phyloP scores from a whole-genome alignment of 2,888 invertebrate genomes.

The Tachystola acroxantha region DNA sequence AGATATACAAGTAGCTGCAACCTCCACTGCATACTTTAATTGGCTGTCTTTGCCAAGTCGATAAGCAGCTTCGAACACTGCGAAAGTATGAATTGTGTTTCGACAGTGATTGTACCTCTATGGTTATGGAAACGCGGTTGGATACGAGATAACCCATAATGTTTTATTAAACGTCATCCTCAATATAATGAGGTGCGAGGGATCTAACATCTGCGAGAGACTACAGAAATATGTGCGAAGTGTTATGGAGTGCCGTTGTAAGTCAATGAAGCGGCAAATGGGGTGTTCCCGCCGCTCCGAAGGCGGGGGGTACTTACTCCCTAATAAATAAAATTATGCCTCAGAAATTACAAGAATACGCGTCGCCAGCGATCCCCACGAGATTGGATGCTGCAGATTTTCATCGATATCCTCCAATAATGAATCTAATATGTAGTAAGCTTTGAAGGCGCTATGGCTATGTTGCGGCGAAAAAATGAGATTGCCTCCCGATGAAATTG shows the following conservation, averaged over 20 bases:
- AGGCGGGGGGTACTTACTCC: slow-evolving; percentile 51
- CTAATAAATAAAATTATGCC: slow-evolving; percentile 78
- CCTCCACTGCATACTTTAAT: no score
- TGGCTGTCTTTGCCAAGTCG: no score
- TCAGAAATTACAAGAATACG: slow-evolving; percentile 77
- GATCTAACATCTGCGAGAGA: slow-evolving; percentile 61
- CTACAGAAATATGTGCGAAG: slow-evolving; percentile 78
- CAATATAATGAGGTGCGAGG: slow-evolving; percentile 76
- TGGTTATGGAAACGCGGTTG: slow-evolving; percentile 64
- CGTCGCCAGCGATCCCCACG: slow-evolving; percentile 57
- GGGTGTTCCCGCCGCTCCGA: slow-evolving; percentile 66
- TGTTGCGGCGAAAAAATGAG: slow-evolving; percentile 39
- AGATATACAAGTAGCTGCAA: no score
- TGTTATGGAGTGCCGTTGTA: slow-evolving; percentile 77
- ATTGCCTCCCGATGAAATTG: slow-evolving; percentile 27
- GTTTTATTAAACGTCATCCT: slow-evolving; percentile 77
- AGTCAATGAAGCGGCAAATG: slow-evolving; percentile 78
- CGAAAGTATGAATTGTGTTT: no score
- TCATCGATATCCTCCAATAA: slow-evolving; percentile 69
- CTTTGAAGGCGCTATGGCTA: slow-evolving; percentile 34
- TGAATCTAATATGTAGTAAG: slow-evolving; percentile 70
- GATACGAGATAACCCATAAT: slow-evolving; percentile 58
- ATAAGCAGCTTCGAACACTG: no score
- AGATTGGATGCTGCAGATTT: slow-evolving; percentile 72
- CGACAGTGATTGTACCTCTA: no score